Evolutionary conservation across 2,888 invertebrate species (phyloP), one percentile per base, ranked within the genome.

Genomic region (Dendrolimus pini): DNA sequence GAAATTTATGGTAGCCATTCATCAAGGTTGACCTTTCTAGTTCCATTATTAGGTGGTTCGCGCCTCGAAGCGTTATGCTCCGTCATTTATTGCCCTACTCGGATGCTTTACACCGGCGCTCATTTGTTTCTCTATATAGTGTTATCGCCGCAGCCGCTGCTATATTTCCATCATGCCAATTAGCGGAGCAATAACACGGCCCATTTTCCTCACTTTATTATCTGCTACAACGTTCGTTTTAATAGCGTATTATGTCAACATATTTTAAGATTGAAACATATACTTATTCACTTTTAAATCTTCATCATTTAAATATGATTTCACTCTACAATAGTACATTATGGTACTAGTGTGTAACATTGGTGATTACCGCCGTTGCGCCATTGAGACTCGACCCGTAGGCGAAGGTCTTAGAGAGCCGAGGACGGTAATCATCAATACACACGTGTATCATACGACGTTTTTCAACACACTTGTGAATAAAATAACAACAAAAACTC

Each of bases 61-160:
- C 72, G 73, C 67, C 63, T 68, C 62, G 47, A 12, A 9, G 9
- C 47, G 47, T 47, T 12, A 47, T 47, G 53, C 58, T 63, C 58
- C 60, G 67, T 65, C 72, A 65, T 72, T 74, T 71, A 70, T 74
- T 68, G 70, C 70, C 67, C 66, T 69, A 59, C 56, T 59, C 60
- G 55, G 61, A 56, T 54, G 60, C 61, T 55, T 62, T 60, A 9
- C 60, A 56, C 55, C 56, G 56, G 41, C 47, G 56, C 60, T 58
- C 62, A 72, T 76, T 78, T 67, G 62, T 80, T 81, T 71, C 76
- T 72, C 71, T 72, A n/a, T n/a, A n/a, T n/a, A 66, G 55, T 65
- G 59, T 64, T 71, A 68, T 67, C 61, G 62, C 62, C 62, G 47
- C 12, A 12, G 47, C 2, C 47, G 47, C 62, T 57, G 58, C 55